A percentile compares a stretch with the other conserved stretches of the same genome.
Conservation (phyloP, 2,888 invertebrate genomes). For the Argynnis bischoffii region DNA sequence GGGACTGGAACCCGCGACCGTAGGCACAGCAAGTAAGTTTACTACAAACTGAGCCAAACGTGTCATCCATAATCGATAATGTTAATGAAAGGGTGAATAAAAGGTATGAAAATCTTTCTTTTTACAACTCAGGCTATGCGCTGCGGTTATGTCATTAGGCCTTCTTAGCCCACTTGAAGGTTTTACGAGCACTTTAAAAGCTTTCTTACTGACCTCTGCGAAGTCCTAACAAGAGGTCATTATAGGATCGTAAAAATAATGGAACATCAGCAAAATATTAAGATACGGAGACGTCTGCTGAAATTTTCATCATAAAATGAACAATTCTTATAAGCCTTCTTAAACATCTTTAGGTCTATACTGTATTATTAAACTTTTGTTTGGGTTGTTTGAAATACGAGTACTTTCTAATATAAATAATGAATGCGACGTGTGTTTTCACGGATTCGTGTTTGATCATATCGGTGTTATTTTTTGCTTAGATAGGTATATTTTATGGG, state of each 20-base stretch:
- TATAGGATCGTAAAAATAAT: constrained; percentile 41
- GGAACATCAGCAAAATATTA: constrained; percentile 33
- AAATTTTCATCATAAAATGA: constrained; percentile 16
- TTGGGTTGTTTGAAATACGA: too few relatives aligned
- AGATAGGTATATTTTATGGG: too few relatives aligned
- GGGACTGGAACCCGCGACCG: too few relatives aligned
- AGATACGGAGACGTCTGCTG: constrained; percentile 24
- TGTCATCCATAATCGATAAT: too few relatives aligned
- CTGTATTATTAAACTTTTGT: not conserved
- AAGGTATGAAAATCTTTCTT: constrained; percentile 5
- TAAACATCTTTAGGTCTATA: constrained; percentile 3
- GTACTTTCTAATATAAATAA: too few relatives aligned
- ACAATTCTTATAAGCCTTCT: constrained; percentile 1
- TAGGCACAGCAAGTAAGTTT: too few relatives aligned
- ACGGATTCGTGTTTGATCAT: too few relatives aligned
- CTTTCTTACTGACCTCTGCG: constrained; percentile 38
- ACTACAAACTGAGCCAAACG: too few relatives aligned
- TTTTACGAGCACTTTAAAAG: constrained; percentile 45
- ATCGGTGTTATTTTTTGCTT: too few relatives aligned
- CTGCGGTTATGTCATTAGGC: constrained; percentile 5
- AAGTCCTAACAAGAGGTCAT: constrained; percentile 38
- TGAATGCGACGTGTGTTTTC: too few relatives aligned
- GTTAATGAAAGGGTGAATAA: constrained; percentile 5
- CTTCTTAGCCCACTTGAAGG: constrained; percentile 30
- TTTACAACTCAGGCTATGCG: constrained; percentile 9